These are phyloP conservation scores for Candoia aspera DNA, from an alignment of 2,113 vertebrate genomes.

Conservation along the genomic window DNA sequence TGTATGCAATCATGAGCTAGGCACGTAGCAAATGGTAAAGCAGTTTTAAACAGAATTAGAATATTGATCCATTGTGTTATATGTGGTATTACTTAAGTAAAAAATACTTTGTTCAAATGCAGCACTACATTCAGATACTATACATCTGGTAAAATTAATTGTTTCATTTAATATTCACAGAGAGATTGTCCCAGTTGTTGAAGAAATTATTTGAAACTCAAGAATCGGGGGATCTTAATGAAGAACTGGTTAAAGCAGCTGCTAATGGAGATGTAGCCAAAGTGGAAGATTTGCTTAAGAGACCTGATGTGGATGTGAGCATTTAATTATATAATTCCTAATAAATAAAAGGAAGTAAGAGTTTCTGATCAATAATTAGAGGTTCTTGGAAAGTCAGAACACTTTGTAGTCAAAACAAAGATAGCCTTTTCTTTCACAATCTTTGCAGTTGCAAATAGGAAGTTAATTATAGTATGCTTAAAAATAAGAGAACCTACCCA, in stretches of 20 bases:
- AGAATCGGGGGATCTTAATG: slow-evolving; percentile 98
- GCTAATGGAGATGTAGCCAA: slow-evolving; percentile 98
- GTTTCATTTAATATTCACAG: slow-evolving; percentile 72
- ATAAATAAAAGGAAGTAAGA: background rate
- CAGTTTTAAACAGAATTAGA: background rate
- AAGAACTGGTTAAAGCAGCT: slow-evolving; percentile 98
- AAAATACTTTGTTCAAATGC: background rate
- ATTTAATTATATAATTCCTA: slow-evolving; percentile 27
- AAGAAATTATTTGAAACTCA: slow-evolving; percentile 99
- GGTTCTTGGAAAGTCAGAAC: background rate
- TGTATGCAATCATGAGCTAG: background rate
- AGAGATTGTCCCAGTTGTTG: slow-evolving; percentile 94
- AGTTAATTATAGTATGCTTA: background rate
- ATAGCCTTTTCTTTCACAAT: background rate
- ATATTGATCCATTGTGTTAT: background rate
- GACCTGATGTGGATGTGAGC: slow-evolving; percentile 95
- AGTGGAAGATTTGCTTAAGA: slow-evolving; percentile 96
- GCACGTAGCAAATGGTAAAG: background rate
- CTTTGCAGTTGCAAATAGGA: background rate
- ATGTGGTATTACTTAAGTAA: background rate
- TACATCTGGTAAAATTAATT: slow-evolving; percentile 24
- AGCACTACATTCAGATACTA: background rate
- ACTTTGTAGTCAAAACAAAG: background rate
- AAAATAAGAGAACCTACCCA: background rate
- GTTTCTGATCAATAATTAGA: background rate